Base-by-base conservation (phyloP, 2,113 vertebrate species). In the Pygathrix nemaeus region DNA sequence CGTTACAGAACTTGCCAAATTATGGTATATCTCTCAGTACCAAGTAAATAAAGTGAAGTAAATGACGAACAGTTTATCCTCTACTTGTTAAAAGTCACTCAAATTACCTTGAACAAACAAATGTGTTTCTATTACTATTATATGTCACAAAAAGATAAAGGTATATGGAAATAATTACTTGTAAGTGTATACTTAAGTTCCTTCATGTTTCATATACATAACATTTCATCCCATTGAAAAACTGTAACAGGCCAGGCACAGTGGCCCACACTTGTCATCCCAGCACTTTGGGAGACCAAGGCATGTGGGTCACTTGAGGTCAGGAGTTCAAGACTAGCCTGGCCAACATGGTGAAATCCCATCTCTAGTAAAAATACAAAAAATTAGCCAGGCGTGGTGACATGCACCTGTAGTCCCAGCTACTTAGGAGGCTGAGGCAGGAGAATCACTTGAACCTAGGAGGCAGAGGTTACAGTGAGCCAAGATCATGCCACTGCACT, bases 41-140 rank as follows among this genome's bases (percentile, higher is more conserved):
- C 66, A 92, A 96, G 86, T 78, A 96, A 91, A 88, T 84, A 93
- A 64, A 94, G 50, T 38, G 10, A 96, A 84, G 43, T 38, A 94
- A 92, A 78, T 81, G 68, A 75, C 45, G 35, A 95, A 64, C n/a
- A 83, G 59, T 83, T 83, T 75, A 90, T 66, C 45, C 48, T 92
- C 16, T 55, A 35, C 50, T 88, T 97, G 25, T 84, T 80, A 83
- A 48, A 91, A 78, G 21, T 79, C 82, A 91, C 7, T 87, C 89
- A 94, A 93, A 93, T 89, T 82, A 66, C 43, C 25, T 70, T 72
- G 48, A 89, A 40, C 27, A 88, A 88, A 92, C 38, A 80, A 66
- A 93, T 52, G 17, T 72, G 27, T 95, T 95, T 94, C n/a, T 88
- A 35, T 50, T 61, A 88, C 82, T 91, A 88, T 10, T n/a, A 78